A percentile compares a stretch with the other conserved stretches of the same genome.
These are phyloP conservation scores for Xyrauchen texanus DNA, from an alignment of 2,113 vertebrate species.

Conservation along the genomic window DNA sequence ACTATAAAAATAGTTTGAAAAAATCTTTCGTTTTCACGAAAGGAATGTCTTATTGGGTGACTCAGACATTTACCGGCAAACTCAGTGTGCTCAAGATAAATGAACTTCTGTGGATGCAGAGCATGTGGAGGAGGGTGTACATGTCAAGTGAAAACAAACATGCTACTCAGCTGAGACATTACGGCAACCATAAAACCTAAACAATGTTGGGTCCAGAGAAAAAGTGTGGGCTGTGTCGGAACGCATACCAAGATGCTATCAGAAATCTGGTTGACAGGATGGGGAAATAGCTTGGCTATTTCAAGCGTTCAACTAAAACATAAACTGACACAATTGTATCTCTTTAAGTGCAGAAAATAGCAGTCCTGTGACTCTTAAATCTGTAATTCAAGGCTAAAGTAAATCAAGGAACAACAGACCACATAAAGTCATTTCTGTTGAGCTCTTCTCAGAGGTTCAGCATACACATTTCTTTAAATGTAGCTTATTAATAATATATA, in stretches of 20 bases:
- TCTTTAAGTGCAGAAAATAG: slow-evolving; percentile 13
- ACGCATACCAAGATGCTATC: slow-evolving; percentile 1
- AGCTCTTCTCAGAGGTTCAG: neutral
- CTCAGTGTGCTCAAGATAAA: neutral
- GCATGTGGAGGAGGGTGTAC: neutral
- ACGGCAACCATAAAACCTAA: neutral
- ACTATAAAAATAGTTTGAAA: neutral
- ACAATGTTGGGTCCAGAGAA: neutral
- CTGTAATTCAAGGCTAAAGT: neutral
- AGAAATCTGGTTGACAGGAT: slow-evolving; percentile 13
- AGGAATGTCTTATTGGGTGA: neutral
- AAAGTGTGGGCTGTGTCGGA: neutral
- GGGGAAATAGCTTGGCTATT: slow-evolving; percentile 3
- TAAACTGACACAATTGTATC: slow-evolving; percentile 33
- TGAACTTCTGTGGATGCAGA: neutral
- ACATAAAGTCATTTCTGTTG: neutral
- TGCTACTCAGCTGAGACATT: slow-evolving; percentile 10
- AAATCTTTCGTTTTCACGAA: neutral
- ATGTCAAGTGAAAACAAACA: slow-evolving; percentile 20
- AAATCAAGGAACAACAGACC: no score
- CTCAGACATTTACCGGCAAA: neutral
- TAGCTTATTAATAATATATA: no score
- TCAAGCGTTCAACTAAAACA: neutral
- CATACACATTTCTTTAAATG: no score
- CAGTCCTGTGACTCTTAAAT: neutral